These are phyloP conservation scores for Platycnemis pennipes DNA, from an alignment of 2,888 invertebrate species.

Conservation along the genomic window DNA sequence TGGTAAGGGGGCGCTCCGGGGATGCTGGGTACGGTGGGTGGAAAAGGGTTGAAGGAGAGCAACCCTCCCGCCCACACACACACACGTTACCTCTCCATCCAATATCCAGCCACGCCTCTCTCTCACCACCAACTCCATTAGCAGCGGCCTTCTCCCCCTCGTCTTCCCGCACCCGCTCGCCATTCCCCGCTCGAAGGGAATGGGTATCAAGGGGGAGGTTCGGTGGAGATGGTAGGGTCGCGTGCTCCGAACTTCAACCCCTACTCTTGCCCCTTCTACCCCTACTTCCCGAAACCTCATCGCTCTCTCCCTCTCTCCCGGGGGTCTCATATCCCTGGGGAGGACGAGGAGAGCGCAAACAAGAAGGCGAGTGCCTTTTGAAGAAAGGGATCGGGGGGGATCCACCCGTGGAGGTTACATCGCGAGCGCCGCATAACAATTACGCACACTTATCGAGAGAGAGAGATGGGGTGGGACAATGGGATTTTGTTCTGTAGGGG, in stretches of 20 bases:
- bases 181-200: background rate
- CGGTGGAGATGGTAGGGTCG: background rate
- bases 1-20: too few species aligned
- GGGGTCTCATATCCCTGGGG: background rate
- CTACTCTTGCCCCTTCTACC: too few species aligned
- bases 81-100: too few species aligned
- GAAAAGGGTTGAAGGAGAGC: too few species aligned
- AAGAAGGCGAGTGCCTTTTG: background rate
- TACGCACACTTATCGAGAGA: background rate
- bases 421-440: background rate
- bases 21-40: too few species aligned
- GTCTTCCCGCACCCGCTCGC: background rate
- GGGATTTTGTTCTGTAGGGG: background rate
- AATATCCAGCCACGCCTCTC: background rate
- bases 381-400: background rate
- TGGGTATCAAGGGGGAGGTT: background rate
- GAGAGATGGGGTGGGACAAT: background rate
- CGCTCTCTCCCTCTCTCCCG: background rate
- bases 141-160: background rate
- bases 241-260: background rate
- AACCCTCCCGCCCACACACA: too few species aligned
- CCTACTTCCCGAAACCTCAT: too few species aligned
- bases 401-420: background rate
- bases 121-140: background rate
- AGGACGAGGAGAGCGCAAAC: background rate